These are phyloP conservation scores for Aurelia sp. DNA, from an alignment of 30 jellyfish, hydroid and myxozoan species.

Conservation along the genomic window DNA sequence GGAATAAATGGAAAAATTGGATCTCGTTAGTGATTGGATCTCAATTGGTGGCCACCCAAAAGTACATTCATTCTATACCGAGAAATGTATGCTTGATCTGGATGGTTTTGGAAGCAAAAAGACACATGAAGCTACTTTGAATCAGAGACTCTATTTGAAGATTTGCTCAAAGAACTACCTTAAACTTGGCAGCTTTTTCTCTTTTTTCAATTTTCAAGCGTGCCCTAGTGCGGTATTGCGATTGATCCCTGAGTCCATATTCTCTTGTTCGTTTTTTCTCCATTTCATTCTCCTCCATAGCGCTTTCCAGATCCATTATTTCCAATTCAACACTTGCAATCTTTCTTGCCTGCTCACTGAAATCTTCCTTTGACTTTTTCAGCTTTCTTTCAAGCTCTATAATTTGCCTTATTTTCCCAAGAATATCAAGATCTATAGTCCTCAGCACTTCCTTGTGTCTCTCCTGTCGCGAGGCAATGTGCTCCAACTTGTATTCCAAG, in stretches of 20 bases:
- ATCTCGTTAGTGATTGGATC: no score
- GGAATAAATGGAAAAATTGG: no score
- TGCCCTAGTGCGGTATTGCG: slow-evolving; percentile 17
- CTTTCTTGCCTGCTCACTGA: slow-evolving; percentile 19
- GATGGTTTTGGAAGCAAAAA: no score
- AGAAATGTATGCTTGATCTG: no score
- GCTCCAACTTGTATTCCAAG: slow-evolving; percentile 41
- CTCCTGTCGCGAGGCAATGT: slow-evolving; percentile 14
- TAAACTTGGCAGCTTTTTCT: slow-evolving; percentile 11
- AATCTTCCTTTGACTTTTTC: slow-evolving; percentile 21
- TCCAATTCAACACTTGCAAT: slow-evolving; percentile 31
- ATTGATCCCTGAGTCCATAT: slow-evolving; percentile 17
- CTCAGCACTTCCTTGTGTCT: slow-evolving; percentile 42
- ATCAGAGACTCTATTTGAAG: no score
- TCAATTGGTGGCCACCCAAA: no score
- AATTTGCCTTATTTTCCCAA: slow-evolving; percentile 1
- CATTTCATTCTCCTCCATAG: slow-evolving; percentile 34
- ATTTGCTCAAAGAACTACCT: slow-evolving; percentile 4
- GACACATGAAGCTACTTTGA: no score
- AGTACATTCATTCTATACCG: no score
- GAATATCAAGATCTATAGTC: slow-evolving; percentile 4
- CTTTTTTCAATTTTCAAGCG: not conserved
- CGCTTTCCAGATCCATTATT: slow-evolving; percentile 37
- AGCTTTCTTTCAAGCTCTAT: slow-evolving; percentile 19
- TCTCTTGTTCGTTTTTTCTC: slow-evolving; percentile 30